These are phyloP conservation scores for Adelognathus sp. DNA, from an alignment of 2,888 invertebrate genomes.

Conservation along the genomic window DNA sequence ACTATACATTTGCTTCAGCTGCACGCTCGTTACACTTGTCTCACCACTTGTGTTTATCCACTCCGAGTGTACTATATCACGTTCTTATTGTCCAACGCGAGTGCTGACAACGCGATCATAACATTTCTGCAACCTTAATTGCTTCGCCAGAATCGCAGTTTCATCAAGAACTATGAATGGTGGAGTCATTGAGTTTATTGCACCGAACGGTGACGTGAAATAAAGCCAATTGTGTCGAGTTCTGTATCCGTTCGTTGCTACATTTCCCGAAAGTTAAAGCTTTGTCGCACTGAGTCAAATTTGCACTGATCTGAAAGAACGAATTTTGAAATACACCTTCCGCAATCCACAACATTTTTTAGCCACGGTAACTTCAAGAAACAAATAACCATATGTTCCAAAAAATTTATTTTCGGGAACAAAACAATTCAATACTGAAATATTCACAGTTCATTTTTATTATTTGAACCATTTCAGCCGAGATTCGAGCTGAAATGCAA, in stretches of 20 bases:
- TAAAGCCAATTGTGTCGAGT: constrained; percentile 1
- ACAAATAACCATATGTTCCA: too few species aligned
- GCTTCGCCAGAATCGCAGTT: constrained; percentile 38
- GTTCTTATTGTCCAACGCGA: neutral
- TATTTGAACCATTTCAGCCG: too few species aligned
- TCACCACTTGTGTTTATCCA: neutral
- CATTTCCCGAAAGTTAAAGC: too few species aligned
- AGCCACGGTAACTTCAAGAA: too few species aligned
- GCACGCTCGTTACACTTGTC: neutral
- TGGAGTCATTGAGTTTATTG: constrained; percentile 35
- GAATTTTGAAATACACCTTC: too few species aligned
- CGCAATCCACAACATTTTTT: too few species aligned
- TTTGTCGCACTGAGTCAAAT: too few species aligned
- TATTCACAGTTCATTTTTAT: too few species aligned
- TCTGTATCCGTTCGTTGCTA: neutral
- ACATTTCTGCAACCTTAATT: constrained; percentile 48
- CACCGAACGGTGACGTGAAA: constrained; percentile 17
- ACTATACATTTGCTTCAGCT: neutral
- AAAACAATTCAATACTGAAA: too few species aligned
- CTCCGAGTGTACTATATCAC: constrained; percentile 4
- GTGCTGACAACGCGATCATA: neutral
- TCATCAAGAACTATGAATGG: constrained; percentile 27
- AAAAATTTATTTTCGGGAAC: too few species aligned
- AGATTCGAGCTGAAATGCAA: too few species aligned
- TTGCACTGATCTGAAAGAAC: too few species aligned